Conservation (phyloP, 2,113 vertebrate genomes). For the Xenus cinereus region DNA sequence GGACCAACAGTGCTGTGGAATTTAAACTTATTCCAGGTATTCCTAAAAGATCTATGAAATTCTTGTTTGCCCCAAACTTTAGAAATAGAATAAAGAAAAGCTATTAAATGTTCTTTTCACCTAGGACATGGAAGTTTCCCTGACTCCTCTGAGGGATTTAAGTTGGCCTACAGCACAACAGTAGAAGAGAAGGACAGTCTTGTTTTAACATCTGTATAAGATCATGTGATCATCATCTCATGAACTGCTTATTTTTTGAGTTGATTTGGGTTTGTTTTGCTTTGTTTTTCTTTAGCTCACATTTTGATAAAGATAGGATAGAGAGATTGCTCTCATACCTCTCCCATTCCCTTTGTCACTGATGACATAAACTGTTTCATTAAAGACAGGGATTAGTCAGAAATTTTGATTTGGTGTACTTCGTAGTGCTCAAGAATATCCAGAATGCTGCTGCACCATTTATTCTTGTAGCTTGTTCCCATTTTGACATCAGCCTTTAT, state of each 20-base stretch:
- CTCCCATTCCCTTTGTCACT: not conserved
- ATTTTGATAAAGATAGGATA: not conserved
- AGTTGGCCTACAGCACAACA: not conserved
- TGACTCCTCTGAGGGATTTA: not conserved
- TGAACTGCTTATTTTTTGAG: not conserved
- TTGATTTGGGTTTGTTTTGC: rapidly evolving
- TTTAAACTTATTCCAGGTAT: not conserved
- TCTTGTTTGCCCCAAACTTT: not conserved
- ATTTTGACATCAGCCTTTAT: not conserved
- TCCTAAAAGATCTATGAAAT: not conserved
- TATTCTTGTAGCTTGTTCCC: not conserved
- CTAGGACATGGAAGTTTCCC: not conserved
- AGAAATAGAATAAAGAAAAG: not conserved
- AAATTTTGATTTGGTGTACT: not conserved
- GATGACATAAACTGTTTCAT: not conserved
- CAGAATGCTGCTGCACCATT: not conserved
- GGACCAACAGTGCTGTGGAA: not conserved
- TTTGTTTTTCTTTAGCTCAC: not conserved
- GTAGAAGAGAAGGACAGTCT: not conserved
- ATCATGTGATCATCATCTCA: not conserved
- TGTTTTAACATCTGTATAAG: not conserved
- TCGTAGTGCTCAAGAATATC: not conserved
- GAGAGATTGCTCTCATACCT: not conserved
- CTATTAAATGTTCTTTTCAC: not conserved
- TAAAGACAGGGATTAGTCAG: not conserved